phyloP scores from a whole-genome alignment of 2,113 vertebrate species.

The Charina bottae region DNA sequence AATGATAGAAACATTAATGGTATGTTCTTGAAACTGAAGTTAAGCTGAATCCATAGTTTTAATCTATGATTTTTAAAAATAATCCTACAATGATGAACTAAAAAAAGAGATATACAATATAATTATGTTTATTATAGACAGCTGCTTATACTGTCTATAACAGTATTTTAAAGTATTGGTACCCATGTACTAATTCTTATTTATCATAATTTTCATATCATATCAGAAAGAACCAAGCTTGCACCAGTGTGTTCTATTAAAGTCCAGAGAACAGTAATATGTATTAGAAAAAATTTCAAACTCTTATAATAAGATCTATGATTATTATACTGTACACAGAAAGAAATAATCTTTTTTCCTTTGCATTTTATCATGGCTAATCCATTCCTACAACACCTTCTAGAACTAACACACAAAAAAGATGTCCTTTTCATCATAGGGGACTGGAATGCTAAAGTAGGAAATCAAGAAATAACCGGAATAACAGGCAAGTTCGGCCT shows the following conservation, averaged over 20 bases:
- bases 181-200: background rate
- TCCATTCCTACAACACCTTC: too few species aligned
- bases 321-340: background rate
- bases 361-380: background rate
- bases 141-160: background rate
- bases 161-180: background rate
- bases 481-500: too few species aligned
- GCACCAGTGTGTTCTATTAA: background rate
- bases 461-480: too few species aligned
- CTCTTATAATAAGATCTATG: background rate
- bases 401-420: too few species aligned
- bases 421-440: too few species aligned
- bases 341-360: background rate
- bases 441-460: too few species aligned
- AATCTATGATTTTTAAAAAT: background rate
- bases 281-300: background rate
- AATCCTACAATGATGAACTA: background rate
- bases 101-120: background rate
- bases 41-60: constrained; percentile 22
- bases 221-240: background rate
- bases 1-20: constrained; percentile 10
- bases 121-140: constrained; percentile 6
- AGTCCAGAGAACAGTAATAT: background rate
- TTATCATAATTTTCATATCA: background rate
- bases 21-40: constrained; percentile 9